phyloP scores from a whole-genome alignment of 2,113 vertebrate genomes.

The Ovis canadensis region DNA sequence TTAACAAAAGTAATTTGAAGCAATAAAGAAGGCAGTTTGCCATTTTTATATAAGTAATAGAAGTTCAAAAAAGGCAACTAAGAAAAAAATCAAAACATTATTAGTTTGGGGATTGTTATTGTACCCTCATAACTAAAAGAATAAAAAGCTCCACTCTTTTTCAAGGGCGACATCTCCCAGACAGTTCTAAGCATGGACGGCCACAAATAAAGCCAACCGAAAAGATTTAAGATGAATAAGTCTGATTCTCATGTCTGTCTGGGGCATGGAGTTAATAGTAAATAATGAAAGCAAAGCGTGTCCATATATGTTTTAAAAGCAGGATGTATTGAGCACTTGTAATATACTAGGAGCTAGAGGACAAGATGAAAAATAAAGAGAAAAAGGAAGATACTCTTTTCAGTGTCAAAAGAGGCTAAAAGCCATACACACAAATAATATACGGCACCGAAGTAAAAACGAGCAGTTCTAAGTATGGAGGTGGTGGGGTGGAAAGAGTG shows the following conservation, averaged over 20 bases:
- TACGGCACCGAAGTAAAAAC: neutral
- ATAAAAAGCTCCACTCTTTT: constrained; percentile 32
- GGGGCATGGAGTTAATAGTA: neutral
- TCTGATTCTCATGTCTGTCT: neutral
- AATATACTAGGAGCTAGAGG: neutral
- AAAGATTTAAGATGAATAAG: neutral
- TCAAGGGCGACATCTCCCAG: constrained; percentile 40
- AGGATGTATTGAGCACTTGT: neutral
- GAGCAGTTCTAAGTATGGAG: neutral
- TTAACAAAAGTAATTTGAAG: constrained; percentile 51
- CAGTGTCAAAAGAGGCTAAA: neutral
- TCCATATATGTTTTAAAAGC: neutral
- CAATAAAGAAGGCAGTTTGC: constrained; percentile 45
- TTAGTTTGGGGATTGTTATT: constrained; percentile 62
- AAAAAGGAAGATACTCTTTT: neutral
- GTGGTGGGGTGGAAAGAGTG: neutral
- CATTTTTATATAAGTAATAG: constrained; percentile 64
- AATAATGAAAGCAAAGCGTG: neutral
- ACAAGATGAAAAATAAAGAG: neutral
- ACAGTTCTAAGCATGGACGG: neutral
- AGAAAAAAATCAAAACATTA: constrained; percentile 55
- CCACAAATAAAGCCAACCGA: neutral
- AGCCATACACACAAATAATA: neutral
- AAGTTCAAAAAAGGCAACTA: constrained; percentile 45
- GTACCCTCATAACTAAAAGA: constrained; percentile 45